Evolutionary conservation across 1,140 invertebrate species (phyloP), one percentile per base, ranked within the genome.

Genomic region (Lasaia peninsularis): DNA sequence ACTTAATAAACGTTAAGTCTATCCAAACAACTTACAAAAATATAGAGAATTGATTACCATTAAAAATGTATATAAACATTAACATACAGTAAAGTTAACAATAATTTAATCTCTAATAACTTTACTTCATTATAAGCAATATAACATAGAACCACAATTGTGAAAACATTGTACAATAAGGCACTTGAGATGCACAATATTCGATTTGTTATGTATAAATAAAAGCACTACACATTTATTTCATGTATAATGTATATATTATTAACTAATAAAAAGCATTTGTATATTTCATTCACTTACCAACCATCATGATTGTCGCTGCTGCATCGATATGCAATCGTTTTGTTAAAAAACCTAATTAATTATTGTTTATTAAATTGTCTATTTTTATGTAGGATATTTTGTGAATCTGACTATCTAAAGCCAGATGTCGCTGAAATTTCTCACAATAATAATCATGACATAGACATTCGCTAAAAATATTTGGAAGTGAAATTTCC

Each of bases 21-120:
- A 68, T 35, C 32, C 10, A 58, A 58, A 65, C 49, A 59, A 73
- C 65, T 61, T 63, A 64, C 63, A 62, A 75, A 71, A 71, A 71
- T 74, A 75, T 70, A 67, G 74, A 70, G 72, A 74, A 62, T 64
- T 65, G 58, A 54, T 33, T 60, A 66, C 51, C 44, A 67, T 69
- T 71, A 31, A 73, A 69, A 63, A 71, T 61, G 73, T 69, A 69
- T 71, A 80, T 79, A 82, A 82, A 76, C 65, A 86, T 81, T 84
- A 85, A 86, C 78, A 80, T 88, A 77, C 73, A 86, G 80, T 70
- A 84, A 80, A 82, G 77, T 86, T 84, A 88, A 88, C 86, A 88
- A 88, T 86, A 86, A 86, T 86, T 86, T 88, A 88, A 88, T 88
- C 82, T 88, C 82, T 75, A 83, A 78, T 86, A 84, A 74, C 67